These are phyloP conservation scores for Nasonia vitripennis DNA, from an alignment of 1,140 invertebrate genomes.

Conservation along the genomic window DNA sequence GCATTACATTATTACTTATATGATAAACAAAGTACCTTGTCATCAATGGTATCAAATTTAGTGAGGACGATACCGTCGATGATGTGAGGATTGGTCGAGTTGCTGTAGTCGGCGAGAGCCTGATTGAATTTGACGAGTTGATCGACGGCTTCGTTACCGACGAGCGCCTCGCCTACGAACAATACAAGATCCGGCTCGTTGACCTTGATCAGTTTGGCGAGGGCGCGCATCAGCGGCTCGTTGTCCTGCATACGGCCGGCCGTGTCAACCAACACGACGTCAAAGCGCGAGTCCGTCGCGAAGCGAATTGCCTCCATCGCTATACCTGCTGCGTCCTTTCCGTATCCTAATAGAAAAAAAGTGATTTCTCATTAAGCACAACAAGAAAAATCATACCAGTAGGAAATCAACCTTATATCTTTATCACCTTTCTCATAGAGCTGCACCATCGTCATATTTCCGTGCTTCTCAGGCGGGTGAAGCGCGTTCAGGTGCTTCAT, in stretches of 20 bases:
- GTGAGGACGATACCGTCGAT: slow-evolving; percentile 99
- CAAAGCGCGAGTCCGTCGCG: slow-evolving; percentile 87
- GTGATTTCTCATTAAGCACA: not conserved
- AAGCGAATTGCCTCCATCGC: slow-evolving; percentile 97
- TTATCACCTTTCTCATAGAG: slow-evolving; percentile 91
- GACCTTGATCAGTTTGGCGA: slow-evolving; percentile 91
- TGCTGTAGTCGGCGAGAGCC: slow-evolving; percentile 92
- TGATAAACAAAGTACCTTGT: slow-evolving; percentile 83
- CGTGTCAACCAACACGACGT: slow-evolving; percentile 97
- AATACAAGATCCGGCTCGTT: slow-evolving; percentile 98
- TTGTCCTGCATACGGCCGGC: slow-evolving; percentile 99
- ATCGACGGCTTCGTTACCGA: slow-evolving; percentile 99
- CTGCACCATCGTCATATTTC: slow-evolving; percentile 88
- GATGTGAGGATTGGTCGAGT: slow-evolving; percentile 88
- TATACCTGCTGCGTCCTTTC: slow-evolving; percentile 98
- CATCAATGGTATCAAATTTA: slow-evolving; percentile 99
- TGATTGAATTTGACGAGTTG: slow-evolving; percentile 99
- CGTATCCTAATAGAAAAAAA: slow-evolving; percentile 80
- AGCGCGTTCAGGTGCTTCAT: slow-evolving; percentile 94
- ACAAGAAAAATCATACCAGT: not conserved
- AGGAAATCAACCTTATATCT: too few species aligned
- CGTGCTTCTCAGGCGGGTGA: slow-evolving; percentile 87
- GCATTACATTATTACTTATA: slow-evolving; percentile 8
- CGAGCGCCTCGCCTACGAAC: slow-evolving; percentile 99
- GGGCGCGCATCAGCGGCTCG: slow-evolving; percentile 97